Evolutionary conservation across 2,888 invertebrate genomes (phyloP).

Genomic region (Philhelius pedissequus): DNA sequence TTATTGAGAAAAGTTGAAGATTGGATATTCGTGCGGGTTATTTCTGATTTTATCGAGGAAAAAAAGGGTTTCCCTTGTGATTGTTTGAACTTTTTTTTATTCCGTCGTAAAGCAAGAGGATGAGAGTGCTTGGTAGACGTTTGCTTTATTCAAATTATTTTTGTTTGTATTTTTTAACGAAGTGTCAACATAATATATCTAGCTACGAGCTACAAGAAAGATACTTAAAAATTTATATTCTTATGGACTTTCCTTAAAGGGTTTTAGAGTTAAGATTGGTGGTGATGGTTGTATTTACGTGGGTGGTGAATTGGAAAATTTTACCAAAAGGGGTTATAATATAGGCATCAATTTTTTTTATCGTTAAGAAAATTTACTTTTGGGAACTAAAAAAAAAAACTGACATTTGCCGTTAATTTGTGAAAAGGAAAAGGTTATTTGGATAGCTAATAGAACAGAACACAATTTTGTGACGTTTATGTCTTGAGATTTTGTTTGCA

Average conservation of each 20-base stretch:
- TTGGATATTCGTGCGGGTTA: conserved; percentile 52
- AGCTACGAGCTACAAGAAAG: neutral
- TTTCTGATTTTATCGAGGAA: conserved; percentile 5
- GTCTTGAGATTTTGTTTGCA: neutral
- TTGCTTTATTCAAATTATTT: conserved; percentile 54
- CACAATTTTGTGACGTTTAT: neutral
- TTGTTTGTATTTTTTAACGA: conserved; percentile 16
- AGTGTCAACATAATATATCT: neutral
- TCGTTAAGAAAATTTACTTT: neutral
- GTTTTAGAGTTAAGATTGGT: neutral
- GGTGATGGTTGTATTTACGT: too few species aligned
- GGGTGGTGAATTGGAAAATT: neutral
- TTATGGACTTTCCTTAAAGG: neutral
- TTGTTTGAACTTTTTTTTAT: neutral
- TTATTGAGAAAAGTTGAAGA: neutral
- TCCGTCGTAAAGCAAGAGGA: neutral
- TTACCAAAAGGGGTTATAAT: neutral
- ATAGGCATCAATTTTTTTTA: neutral
- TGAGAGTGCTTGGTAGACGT: too few species aligned
- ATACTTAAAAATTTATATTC: conserved; percentile 4
- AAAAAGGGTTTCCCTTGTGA: conserved; percentile 23
- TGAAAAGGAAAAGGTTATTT: neutral
- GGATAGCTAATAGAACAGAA: neutral
- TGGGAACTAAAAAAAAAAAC: neutral
- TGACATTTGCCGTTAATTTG: neutral